These are phyloP conservation scores for Mastacembelus armatus DNA, from an alignment of 2,797 vertebrate species.

Conservation along the genomic window DNA sequence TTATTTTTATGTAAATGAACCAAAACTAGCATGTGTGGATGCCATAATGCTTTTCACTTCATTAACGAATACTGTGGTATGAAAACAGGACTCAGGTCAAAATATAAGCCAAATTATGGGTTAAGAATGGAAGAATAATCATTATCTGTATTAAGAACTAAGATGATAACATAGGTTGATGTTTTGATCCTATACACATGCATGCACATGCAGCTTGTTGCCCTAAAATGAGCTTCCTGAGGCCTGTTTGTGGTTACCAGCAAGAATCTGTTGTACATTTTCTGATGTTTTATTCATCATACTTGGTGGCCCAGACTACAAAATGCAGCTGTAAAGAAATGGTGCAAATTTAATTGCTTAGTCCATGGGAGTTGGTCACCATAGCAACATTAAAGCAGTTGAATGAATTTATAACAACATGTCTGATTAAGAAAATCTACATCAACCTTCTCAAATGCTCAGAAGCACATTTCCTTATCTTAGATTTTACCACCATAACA, in stretches of 20 bases:
- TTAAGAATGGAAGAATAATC: constrained; percentile 20
- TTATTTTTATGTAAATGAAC: constrained; percentile 12
- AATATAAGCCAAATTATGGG: constrained; percentile 6
- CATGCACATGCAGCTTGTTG: constrained; percentile 20
- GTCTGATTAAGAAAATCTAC: constrained; percentile 58
- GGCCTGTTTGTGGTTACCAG: constrained; percentile 60
- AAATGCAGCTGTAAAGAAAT: constrained; percentile 79
- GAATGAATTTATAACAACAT: constrained; percentile 65
- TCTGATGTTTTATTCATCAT: constrained; percentile 82
- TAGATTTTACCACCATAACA: neutral
- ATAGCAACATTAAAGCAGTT: constrained; percentile 77
- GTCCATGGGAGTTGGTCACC: constrained; percentile 76
- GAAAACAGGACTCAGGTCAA: constrained; percentile 12
- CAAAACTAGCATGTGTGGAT: constrained; percentile 4
- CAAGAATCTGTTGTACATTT: constrained; percentile 64
- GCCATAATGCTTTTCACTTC: constrained; percentile 29
- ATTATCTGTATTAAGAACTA: constrained; percentile 20
- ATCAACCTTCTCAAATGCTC: constrained; percentile 17
- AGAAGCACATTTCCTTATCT: constrained; percentile 1
- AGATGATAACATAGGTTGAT: constrained; percentile 28
- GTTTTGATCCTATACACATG: constrained; percentile 22
- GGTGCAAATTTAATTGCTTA: constrained; percentile 79
- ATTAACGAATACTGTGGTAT: constrained; percentile 25
- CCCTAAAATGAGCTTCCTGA: constrained; percentile 38
- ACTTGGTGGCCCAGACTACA: constrained; percentile 68